Percentiles rank a stretch among this genome's conserved stretches.
Conservation (phyloP, 2,888 invertebrate species). For the Agrotis exclamationis region DNA sequence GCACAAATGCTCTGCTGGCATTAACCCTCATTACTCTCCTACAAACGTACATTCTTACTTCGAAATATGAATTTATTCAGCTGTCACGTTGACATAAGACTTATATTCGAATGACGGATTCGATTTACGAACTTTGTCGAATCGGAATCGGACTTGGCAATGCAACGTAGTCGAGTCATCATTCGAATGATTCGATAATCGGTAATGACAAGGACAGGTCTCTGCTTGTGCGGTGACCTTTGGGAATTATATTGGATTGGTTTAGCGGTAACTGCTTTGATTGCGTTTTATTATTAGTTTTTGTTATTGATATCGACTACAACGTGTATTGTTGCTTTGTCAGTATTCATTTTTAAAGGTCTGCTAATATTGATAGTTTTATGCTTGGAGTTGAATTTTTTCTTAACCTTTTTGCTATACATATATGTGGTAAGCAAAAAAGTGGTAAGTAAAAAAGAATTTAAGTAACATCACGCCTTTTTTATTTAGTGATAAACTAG, state of each 20-base stretch:
- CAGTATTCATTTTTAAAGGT: slow-evolving; percentile 21
- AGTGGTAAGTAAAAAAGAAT: too few relatives aligned
- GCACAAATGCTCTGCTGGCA: slow-evolving; percentile 85
- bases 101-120: slow-evolving; percentile 61
- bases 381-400: not conserved
- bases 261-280: slow-evolving; percentile 64
- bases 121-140: slow-evolving; percentile 68
- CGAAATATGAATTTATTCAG: slow-evolving; percentile 64
- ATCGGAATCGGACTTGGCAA: slow-evolving; percentile 74
- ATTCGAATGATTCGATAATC: slow-evolving; percentile 85
- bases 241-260: slow-evolving; percentile 69
- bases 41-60: slow-evolving; percentile 67
- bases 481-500: too few relatives aligned
- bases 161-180: slow-evolving; percentile 74
- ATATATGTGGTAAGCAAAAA: not conserved
- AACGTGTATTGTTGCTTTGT: slow-evolving; percentile 32
- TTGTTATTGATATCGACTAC: slow-evolving; percentile 51
- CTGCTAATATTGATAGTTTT: slow-evolving; percentile 1
- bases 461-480: too few relatives aligned
- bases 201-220: slow-evolving; percentile 79
- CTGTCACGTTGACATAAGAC: slow-evolving; percentile 60
- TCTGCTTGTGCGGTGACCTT: slow-evolving; percentile 80
- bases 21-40: slow-evolving; percentile 86
- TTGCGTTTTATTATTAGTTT: slow-evolving; percentile 66
- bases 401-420: not conserved